A percentile compares a stretch with the other conserved stretches of the same genome.
Evolutionary conservation across 2,797 vertebrate genomes (phyloP).

Genomic region (Paedocypris micromegethes): DNA sequence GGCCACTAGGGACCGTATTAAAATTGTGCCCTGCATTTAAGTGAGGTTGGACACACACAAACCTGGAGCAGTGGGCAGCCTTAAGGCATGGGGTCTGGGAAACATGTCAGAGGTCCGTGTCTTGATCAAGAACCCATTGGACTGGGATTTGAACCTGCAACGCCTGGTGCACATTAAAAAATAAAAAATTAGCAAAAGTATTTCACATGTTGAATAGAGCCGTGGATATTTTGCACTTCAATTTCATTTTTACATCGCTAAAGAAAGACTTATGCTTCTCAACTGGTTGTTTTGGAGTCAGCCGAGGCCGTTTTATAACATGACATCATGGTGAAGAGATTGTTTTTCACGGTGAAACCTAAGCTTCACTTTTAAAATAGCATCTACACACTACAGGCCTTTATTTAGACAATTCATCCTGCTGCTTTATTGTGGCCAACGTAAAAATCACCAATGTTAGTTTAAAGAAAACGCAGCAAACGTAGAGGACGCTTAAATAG

Average conservation of each 20-base stretch:
- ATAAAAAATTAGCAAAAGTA: not conserved
- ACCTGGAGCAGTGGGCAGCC: no score
- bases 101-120: no score
- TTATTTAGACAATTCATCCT: constrained; percentile 23
- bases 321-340: constrained; percentile 56
- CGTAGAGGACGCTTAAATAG: no score
- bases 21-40: no score
- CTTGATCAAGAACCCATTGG: no score
- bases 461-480: constrained; percentile 14
- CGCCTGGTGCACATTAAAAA: no score
- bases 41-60: no score
- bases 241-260: constrained; percentile 9
- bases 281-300: constrained; percentile 41
- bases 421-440: not conserved
- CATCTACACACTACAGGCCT: constrained; percentile 34
- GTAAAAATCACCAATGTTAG: not conserved
- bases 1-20: no score
- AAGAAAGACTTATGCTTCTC: constrained; percentile 24
- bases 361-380: constrained; percentile 56
- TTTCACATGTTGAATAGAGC: not conserved
- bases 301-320: constrained; percentile 34
- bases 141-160: no score
- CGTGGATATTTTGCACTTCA: constrained; percentile 1
- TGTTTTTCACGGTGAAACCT: constrained; percentile 62
- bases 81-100: no score